Conservation (phyloP, 2,888 invertebrate species). For the Patella caerulea region DNA sequence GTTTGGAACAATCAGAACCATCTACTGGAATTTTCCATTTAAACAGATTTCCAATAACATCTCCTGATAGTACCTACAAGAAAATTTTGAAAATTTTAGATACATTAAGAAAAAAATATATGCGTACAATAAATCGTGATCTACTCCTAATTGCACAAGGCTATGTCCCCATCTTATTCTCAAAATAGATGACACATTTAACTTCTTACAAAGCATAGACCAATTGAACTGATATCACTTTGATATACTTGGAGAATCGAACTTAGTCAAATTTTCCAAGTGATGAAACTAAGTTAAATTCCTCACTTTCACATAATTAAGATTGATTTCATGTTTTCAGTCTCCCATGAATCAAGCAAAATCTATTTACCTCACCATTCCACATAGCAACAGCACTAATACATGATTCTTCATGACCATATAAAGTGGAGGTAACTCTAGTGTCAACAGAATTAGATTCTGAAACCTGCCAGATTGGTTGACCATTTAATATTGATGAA, state of each 20-base stretch:
- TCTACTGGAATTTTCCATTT: conserved; percentile 15
- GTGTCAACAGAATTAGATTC: background rate
- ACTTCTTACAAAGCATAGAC: too few relatives aligned
- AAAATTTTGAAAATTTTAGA: background rate
- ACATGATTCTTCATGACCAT: conserved; percentile 18
- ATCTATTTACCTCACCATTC: conserved; percentile 18
- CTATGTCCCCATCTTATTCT: conserved; percentile 12
- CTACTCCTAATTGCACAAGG: conserved; percentile 19
- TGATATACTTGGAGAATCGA: too few relatives aligned
- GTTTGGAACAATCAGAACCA: background rate
- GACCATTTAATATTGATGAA: conserved; percentile 22
- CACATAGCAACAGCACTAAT: conserved; percentile 25
- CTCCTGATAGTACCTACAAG: conserved; percentile 23
- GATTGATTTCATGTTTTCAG: too few relatives aligned
- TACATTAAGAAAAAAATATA: background rate
- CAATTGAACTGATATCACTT: too few relatives aligned
- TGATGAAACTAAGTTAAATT: too few relatives aligned
- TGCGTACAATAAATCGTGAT: background rate
- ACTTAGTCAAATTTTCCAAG: too few relatives aligned
- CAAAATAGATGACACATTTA: too few relatives aligned
- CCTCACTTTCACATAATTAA: too few relatives aligned
- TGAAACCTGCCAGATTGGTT: conserved; percentile 6
- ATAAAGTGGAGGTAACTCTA: conserved; percentile 10
- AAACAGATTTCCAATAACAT: conserved; percentile 22
- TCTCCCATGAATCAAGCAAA: too few relatives aligned